Evolutionary conservation across 2,113 vertebrate species (phyloP), one percentile per base, ranked within the genome.

Genomic region (Bubo scandiacus): DNA sequence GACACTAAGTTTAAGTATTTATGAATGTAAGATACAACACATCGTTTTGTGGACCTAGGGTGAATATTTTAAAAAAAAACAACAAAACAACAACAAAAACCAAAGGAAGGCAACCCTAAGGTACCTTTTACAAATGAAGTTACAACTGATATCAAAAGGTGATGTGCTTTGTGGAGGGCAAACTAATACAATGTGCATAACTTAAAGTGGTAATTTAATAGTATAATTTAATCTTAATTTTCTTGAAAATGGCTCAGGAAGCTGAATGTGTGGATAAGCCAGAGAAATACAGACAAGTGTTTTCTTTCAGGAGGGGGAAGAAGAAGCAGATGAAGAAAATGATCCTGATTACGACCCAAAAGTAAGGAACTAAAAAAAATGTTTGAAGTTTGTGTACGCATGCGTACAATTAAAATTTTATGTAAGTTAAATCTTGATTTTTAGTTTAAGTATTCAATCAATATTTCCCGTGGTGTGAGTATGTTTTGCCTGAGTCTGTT

Each of bases 321-420:
- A 99, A 97, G 99, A 99, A 98, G 99, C 99, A 52, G 99, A 99
- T 81, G 99, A 99, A 97, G 99, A 99, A 98, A 99, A 99, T 52
- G 99, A 99, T 98, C 99, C 99, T 49, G 99, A 99, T 92, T 99
- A 99, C 95, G 99, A 99, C 93, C 98, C 99, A 81, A 99, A 99
- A 99, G 99, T 99, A 97, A 98, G 98, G 81, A 91, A 80, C 93
- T 84, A 22, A 77, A 91, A 75, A 66, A 12, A 58, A 36, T 47
- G 4, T 68, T 90, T 86, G 12, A 88, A 81, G 12, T 43, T 30
- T 36, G 29, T 57, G 10, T 71, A 22, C 54, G 15, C 57, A 22
- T 90, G 32, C 4, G 15, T 6, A 14, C 23, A 29, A 26, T 10
- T 73, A 42, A 25, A 68, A 61, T 47, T 68, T 52, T 47, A 12